A percentile compares a stretch with the other conserved stretches of the same genome.
Evolutionary conservation across 2,797 vertebrate genomes (phyloP).

Genomic region (Hybognathus amarus): DNA sequence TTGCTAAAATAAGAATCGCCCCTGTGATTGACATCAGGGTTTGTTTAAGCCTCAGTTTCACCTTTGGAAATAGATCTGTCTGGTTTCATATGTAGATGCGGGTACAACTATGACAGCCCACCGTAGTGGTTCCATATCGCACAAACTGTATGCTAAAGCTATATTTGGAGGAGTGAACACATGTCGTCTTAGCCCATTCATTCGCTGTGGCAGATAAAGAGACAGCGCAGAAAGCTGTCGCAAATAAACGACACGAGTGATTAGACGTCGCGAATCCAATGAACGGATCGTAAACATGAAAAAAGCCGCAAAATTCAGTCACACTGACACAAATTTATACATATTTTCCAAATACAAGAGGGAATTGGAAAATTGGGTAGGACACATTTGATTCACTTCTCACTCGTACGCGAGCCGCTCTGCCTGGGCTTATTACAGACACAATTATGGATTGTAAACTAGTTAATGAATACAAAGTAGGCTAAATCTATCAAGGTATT

Average conservation of each 20-base stretch:
- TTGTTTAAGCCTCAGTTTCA: conserved; percentile 77
- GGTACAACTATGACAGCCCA: conserved; percentile 77
- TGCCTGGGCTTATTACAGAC: conserved; percentile 35
- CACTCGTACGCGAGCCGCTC: neutral
- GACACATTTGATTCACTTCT: conserved; percentile 17
- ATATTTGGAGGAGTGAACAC: conserved; percentile 57
- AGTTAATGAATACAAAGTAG: conserved; percentile 60
- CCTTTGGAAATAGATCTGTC: conserved; percentile 79
- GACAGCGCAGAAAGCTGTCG: conserved; percentile 39
- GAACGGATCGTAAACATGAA: conserved; percentile 4
- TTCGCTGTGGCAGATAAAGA: conserved; percentile 51
- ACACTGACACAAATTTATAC: conserved; percentile 16
- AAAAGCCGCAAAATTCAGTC: conserved; percentile 6
- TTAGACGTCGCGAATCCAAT: conserved; percentile 35
- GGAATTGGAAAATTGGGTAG: conserved; percentile 34
- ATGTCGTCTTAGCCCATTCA: conserved; percentile 45
- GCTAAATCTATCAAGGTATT: conserved; percentile 47
- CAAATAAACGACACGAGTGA: conserved; percentile 46
- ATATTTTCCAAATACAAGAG: conserved; percentile 4
- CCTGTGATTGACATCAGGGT: conserved; percentile 76
- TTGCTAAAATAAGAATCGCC: conserved; percentile 75
- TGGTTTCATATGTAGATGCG: conserved; percentile 73
- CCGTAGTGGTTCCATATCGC: conserved; percentile 34
- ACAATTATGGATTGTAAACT: conserved; percentile 50
- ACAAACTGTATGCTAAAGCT: conserved; percentile 39